Percentiles rank a stretch among this genome's conserved stretches.
Conservation (phyloP, 2,888 invertebrate species). For the Cremastinae sp. region DNA sequence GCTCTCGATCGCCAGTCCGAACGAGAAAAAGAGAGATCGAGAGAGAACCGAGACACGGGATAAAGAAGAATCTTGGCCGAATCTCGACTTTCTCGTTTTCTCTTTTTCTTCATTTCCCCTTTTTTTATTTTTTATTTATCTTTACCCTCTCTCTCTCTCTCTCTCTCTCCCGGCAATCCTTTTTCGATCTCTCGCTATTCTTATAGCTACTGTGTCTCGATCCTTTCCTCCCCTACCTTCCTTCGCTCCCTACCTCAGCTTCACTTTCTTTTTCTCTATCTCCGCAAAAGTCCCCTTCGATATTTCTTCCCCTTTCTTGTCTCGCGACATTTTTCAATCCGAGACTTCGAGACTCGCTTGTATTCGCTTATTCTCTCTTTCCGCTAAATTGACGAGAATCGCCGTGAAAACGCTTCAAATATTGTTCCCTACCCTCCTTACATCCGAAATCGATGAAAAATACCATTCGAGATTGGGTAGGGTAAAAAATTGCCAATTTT, state of each 20-base stretch:
- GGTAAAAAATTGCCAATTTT: too few species aligned
- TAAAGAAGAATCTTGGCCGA: slow-evolving; percentile 46
- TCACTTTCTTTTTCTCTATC: slow-evolving; percentile 44
- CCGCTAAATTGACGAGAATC: too few species aligned
- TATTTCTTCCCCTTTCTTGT: slow-evolving; percentile 55
- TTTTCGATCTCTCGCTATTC: slow-evolving; percentile 45
- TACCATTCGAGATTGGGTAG: too few species aligned
- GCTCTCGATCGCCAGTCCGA: slow-evolving; percentile 40
- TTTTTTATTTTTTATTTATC: slow-evolving; percentile 47
- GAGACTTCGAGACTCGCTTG: slow-evolving; percentile 1
- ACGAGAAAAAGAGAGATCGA: not conserved
- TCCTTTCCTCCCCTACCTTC: slow-evolving; percentile 26
- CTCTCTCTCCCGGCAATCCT: slow-evolving; percentile 43
- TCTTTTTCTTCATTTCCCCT: slow-evolving; percentile 41
- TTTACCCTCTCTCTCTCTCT: slow-evolving; percentile 43
- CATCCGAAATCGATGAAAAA: too few species aligned
- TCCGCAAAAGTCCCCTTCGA: slow-evolving; percentile 53
- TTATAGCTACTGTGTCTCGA: slow-evolving; percentile 30
- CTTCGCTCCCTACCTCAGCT: too few species aligned
- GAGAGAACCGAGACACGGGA: slow-evolving; percentile 10
- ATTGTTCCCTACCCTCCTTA: too few species aligned
- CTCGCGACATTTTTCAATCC: slow-evolving; percentile 47
- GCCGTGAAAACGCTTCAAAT: too few species aligned
- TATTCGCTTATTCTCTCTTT: slow-evolving; percentile 1
- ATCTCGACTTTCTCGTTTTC: slow-evolving; percentile 37